These are phyloP conservation scores for Andrena bicolor DNA, from an alignment of 2,888 invertebrate genomes.

Conservation along the genomic window DNA sequence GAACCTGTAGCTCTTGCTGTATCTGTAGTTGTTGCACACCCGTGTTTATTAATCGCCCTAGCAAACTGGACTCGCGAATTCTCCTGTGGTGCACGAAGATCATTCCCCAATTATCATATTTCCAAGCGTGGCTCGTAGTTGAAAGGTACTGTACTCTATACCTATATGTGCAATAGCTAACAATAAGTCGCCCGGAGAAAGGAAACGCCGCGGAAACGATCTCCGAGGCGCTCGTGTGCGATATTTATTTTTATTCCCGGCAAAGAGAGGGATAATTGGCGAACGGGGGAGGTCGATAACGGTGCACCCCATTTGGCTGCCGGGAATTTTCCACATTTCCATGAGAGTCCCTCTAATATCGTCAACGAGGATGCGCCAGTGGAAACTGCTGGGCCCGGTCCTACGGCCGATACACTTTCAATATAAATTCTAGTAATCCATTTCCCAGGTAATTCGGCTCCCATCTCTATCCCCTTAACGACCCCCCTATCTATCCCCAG, in stretches of 20 bases:
- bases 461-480: constrained; percentile 41
- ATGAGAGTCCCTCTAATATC: constrained; percentile 29
- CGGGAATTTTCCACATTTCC: constrained; percentile 29
- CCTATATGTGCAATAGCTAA: no score
- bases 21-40: not conserved
- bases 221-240: not conserved
- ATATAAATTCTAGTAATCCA: constrained; percentile 46
- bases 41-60: constrained; percentile 25
- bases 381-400: constrained; percentile 6
- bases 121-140: no score
- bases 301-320: not conserved
- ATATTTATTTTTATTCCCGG: constrained; percentile 7
- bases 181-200: no score
- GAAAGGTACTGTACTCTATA: no score
- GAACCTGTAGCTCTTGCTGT: constrained; percentile 24
- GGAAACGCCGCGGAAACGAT: not conserved
- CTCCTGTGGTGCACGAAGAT: no score
- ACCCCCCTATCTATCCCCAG: not conserved
- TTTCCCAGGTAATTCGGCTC: constrained; percentile 36
- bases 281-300: constrained; percentile 26
- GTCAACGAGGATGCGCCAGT: constrained; percentile 4
- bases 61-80: not conserved
- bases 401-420: constrained; percentile 18
- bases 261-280: constrained; percentile 37
- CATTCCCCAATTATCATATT: no score